Conservation (phyloP, 2,888 invertebrate species). For the Nipponacmea schrenckii region DNA sequence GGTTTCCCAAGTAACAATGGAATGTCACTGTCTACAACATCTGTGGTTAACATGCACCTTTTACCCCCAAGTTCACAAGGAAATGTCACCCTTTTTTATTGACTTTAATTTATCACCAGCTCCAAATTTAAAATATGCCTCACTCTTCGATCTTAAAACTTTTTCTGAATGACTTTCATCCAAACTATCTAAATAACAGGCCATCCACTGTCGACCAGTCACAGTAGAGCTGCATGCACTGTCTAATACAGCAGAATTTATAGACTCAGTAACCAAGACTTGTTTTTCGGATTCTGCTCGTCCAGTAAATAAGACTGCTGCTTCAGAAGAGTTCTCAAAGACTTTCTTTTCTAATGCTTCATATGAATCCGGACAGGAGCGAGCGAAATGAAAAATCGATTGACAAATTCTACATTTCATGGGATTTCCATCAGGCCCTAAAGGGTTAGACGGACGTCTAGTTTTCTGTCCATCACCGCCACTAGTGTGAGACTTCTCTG, state of each 20-base stretch:
- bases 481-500: too few relatives aligned
- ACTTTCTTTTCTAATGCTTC: constrained; percentile 10
- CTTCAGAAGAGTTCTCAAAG: neutral
- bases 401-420: constrained; percentile 13
- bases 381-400: constrained; percentile 9
- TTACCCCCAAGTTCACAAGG: constrained; percentile 18
- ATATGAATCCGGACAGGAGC: constrained; percentile 13
- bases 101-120: constrained; percentile 17
- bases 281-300: neutral
- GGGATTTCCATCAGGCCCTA: constrained; percentile 26
- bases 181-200: constrained; percentile 5
- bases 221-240: constrained; percentile 2
- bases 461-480: too few relatives aligned
- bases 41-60: constrained; percentile 16
- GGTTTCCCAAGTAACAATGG: constrained; percentile 24
- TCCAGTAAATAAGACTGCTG: constrained; percentile 14
- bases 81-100: constrained; percentile 17
- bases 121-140: constrained; percentile 23
- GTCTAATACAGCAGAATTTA: constrained; percentile 7
- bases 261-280: neutral
- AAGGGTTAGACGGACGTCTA: constrained; percentile 17
- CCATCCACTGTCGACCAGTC: neutral
- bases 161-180: neutral
- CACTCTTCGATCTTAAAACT: constrained; percentile 3
- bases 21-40: constrained; percentile 22